phyloP scores from a whole-genome alignment of 2,113 vertebrate genomes.

The Nettapus auritus region DNA sequence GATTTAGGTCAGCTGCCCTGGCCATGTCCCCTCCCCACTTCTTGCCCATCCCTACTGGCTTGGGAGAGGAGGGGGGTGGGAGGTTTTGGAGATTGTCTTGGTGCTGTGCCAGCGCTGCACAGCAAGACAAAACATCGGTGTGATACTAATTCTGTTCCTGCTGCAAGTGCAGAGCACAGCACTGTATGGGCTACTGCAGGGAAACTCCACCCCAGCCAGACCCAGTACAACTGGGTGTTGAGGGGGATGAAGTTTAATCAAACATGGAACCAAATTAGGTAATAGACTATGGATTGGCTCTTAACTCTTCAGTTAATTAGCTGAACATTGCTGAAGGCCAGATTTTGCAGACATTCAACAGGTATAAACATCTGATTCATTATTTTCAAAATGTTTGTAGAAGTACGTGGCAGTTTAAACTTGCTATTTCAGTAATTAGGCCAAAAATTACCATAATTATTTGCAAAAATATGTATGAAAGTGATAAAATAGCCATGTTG shows the following conservation, averaged over 20 bases:
- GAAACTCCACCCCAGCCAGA: no score
- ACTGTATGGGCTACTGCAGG: no score
- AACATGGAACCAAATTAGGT: neutral
- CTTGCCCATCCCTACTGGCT: no score
- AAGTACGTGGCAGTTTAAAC: neutral
- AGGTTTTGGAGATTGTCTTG: no score
- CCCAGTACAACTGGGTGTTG: no score
- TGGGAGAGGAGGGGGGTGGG: no score
- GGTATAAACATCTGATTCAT: neutral
- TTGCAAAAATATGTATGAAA: neutral
- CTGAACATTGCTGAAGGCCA: neutral
- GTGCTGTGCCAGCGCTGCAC: no score
- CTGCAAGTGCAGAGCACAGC: no score
- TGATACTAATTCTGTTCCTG: no score
- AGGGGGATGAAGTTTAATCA: neutral
- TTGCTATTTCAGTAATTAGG: neutral
- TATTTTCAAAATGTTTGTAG: rapidly evolving
- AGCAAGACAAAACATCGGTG: no score
- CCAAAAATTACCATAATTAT: neutral
- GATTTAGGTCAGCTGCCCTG: no score
- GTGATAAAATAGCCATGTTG: neutral
- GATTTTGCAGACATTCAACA: neutral
- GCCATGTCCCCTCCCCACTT: no score
- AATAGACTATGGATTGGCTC: neutral
- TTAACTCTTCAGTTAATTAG: neutral